Evolutionary conservation across 2,888 invertebrate genomes (phyloP).

Genomic region (Meiosimyza decipiens): DNA sequence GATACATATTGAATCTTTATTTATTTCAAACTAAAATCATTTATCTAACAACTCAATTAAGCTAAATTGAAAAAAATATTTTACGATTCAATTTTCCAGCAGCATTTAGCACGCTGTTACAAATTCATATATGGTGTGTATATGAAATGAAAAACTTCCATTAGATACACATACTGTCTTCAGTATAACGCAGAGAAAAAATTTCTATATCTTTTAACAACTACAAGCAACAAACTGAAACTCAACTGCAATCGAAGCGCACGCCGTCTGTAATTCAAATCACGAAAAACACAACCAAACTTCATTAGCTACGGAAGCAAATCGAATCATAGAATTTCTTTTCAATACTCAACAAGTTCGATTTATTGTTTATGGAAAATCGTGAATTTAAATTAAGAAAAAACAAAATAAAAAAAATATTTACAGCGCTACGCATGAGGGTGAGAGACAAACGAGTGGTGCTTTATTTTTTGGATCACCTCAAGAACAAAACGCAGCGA

Average conservation of each 20-base stretch:
- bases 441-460: neutral
- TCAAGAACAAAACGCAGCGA: too few species aligned
- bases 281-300: neutral
- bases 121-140: too few species aligned
- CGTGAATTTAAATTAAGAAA: conserved; percentile 1
- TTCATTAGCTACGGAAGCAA: conserved; percentile 3
- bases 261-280: neutral
- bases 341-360: neutral
- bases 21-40: too few species aligned
- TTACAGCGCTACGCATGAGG: too few species aligned
- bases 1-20: too few species aligned
- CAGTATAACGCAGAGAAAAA: too few species aligned
- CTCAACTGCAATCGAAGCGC: neutral
- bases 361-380: conserved; percentile 1
- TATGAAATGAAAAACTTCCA: too few species aligned
- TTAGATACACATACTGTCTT: too few species aligned
- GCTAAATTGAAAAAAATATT: neutral
- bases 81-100: conserved; percentile 2
- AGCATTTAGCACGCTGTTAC: neutral
- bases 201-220: too few species aligned
- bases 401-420: neutral
- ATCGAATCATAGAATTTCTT: neutral
- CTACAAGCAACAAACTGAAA: neutral
- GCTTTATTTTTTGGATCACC: too few species aligned
- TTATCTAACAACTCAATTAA: conserved; percentile 12